A percentile compares a stretch with the other conserved stretches of the same genome.
These are phyloP conservation scores for Cheilosia impressa DNA, from an alignment of 2,888 invertebrate species.

Conservation along the genomic window DNA sequence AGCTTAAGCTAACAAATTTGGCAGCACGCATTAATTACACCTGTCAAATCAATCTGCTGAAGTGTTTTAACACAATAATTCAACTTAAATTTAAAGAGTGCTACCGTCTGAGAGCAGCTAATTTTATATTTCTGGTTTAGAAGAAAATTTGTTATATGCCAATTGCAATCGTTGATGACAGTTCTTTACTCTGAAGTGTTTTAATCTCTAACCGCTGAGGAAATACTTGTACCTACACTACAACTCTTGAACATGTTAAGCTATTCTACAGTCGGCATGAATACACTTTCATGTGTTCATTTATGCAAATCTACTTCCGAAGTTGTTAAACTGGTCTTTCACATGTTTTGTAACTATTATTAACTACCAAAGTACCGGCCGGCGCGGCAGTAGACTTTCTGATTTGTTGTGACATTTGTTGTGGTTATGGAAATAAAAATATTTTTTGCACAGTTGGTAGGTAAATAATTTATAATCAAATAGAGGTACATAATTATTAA, in stretches of 20 bases:
- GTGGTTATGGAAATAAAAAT: constrained; percentile 6
- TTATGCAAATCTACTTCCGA: constrained; percentile 45
- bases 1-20: no score
- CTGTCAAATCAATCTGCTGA: background rate
- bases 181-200: background rate
- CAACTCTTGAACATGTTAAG: constrained; percentile 12
- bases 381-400: background rate
- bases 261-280: background rate
- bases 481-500: background rate
- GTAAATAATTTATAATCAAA: constrained; percentile 3
- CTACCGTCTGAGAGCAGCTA: constrained; percentile 2
- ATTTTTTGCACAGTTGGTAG: constrained; percentile 5
- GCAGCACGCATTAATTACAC: background rate
- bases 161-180: background rate
- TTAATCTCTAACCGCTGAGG: background rate
- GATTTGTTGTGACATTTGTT: constrained; percentile 34
- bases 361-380: background rate
- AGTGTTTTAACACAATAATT: constrained; percentile 1
- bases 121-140: background rate
- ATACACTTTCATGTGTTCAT: background rate
- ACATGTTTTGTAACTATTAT: background rate
- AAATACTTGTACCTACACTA: constrained; percentile 3
- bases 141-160: background rate
- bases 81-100: background rate
- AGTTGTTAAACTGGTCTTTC: background rate